A percentile compares a stretch with the other conserved stretches of the same genome.
Conservation (phyloP, 2,113 vertebrate species). For the Glaucidium brasilianum region DNA sequence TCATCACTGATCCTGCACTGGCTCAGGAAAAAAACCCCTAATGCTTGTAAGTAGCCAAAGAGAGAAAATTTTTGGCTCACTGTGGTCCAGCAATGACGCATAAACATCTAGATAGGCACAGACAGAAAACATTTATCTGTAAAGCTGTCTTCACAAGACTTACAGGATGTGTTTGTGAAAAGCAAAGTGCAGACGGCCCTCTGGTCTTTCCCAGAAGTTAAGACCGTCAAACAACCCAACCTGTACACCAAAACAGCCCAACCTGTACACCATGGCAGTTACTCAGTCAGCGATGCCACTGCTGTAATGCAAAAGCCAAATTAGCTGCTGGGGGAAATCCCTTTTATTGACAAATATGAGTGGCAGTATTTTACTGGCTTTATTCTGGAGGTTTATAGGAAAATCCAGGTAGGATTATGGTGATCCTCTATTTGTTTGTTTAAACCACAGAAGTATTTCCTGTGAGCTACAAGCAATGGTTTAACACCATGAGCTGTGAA, state of each 20-base stretch:
- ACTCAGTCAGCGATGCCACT: background rate
- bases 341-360: background rate
- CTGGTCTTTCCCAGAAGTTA: constrained; percentile 28
- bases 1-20: background rate
- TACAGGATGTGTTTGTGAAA: background rate
- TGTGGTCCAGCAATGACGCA: background rate
- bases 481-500: background rate
- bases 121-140: background rate
- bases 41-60: background rate
- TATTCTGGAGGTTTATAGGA: constrained; percentile 4
- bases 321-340: background rate
- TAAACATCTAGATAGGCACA: background rate
- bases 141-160: background rate
- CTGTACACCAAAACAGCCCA: background rate
- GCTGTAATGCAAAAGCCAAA: background rate
- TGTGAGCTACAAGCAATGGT: background rate
- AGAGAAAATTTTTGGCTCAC: constrained; percentile 5
- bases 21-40: background rate
- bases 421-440: constrained; percentile 12
- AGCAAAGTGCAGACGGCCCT: constrained; percentile 22
- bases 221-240: background rate
- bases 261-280: background rate
- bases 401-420: constrained; percentile 7
- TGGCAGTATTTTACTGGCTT: background rate
- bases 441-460: background rate